A percentile compares a stretch with the other conserved stretches of the same genome.
Conservation (phyloP, 2,797 vertebrate species). For the Manis pentadactyla region DNA sequence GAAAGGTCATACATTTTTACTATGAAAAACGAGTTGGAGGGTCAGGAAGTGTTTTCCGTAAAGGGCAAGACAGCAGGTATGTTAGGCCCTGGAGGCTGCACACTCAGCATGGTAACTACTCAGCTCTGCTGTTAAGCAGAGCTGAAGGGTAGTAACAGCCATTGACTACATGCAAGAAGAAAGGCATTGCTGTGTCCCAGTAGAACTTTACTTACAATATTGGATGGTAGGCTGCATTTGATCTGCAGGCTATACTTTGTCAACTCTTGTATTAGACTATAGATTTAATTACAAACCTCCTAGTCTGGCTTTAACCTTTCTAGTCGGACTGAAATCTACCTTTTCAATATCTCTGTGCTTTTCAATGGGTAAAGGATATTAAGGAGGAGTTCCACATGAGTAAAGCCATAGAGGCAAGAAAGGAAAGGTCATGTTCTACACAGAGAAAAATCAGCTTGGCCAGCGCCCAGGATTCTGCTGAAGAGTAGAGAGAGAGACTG, state of each 20-base stretch:
- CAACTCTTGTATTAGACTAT: neutral
- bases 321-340: neutral
- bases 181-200: neutral
- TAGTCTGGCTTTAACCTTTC: neutral
- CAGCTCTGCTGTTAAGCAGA: neutral
- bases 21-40: neutral
- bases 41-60: neutral
- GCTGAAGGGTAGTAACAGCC: neutral
- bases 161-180: neutral
- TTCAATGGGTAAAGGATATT: neutral
- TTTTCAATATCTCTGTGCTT: neutral
- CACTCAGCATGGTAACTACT: neutral
- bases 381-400: neutral
- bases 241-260: neutral
- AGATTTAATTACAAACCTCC: neutral
- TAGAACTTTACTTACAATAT: conserved; percentile 36
- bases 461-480: neutral
- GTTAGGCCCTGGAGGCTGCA: neutral
- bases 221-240: neutral
- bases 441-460: neutral
- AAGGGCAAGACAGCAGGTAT: neutral
- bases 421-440: neutral
- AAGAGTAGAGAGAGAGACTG: neutral
- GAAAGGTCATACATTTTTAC: neutral
- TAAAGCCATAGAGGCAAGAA: neutral